Evolutionary conservation across 1,140 invertebrate species (phyloP).

Genomic region (Venustaconcha ellipsiformis): DNA sequence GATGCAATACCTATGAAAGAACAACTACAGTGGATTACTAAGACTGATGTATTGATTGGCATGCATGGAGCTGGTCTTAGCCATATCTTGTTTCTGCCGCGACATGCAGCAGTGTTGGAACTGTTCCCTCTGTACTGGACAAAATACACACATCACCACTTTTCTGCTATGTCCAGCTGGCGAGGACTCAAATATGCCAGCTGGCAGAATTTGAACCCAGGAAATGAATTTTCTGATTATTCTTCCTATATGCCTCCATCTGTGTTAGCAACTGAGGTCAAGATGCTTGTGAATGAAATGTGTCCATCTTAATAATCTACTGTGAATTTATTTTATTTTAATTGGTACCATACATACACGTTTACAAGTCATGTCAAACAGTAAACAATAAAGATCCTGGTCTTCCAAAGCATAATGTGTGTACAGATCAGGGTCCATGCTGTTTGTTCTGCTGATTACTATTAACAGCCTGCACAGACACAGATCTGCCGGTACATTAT

Average conservation of each 20-base stretch:
- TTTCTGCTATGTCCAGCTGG: conserved; percentile 58
- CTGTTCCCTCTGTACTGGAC: conserved; percentile 74
- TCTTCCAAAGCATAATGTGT: no score
- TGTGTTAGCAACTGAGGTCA: conserved; percentile 7
- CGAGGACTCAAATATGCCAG: conserved; percentile 48
- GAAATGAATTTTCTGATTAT: conserved; percentile 40
- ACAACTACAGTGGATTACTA: conserved; percentile 66
- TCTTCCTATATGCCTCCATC: conserved; percentile 45
- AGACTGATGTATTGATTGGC: conserved; percentile 93
- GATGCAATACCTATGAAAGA: conserved; percentile 51
- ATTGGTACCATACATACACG: no score
- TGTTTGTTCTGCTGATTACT: no score
- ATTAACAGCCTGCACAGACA: no score
- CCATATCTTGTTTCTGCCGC: conserved; percentile 92
- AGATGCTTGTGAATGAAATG: conserved; percentile 9
- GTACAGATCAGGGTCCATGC: no score
- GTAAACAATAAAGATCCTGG: no score
- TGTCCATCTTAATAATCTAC: conserved; percentile 5
- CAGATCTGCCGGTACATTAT: no score
- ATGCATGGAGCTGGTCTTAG: conserved; percentile 97
- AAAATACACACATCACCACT: conserved; percentile 43
- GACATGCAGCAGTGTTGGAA: conserved; percentile 95
- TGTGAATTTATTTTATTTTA: no score
- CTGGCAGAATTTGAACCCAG: conserved; percentile 54
- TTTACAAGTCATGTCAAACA: no score